These are phyloP conservation scores for Drosophila pegasa DNA, from an alignment of 2,888 invertebrate species.

Conservation along the genomic window DNA sequence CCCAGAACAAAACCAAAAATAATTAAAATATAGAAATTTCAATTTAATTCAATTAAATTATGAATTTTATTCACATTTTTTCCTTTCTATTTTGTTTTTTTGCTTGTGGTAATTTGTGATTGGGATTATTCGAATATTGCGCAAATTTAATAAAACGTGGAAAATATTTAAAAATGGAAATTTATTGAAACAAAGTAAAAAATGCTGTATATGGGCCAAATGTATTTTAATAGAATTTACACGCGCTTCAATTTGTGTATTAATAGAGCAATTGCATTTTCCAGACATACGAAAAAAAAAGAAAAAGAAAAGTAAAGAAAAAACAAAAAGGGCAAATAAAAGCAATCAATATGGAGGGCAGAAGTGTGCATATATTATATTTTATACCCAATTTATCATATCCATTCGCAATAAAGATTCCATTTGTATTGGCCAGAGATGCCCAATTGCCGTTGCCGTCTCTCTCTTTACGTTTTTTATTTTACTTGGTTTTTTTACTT, in stretches of 20 bases:
- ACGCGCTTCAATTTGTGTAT: conserved; percentile 5
- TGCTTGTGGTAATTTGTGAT: background rate
- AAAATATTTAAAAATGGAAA: background rate
- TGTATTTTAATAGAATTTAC: conserved; percentile 2
- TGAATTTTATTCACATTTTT: background rate
- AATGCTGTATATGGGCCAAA: background rate
- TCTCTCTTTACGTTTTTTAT: background rate
- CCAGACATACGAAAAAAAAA: background rate
- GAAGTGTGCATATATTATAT: conserved; percentile 10
- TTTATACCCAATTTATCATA: conserved; percentile 19
- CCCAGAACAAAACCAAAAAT: background rate
- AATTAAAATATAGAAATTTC: conserved; percentile 1
- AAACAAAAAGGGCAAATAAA: conserved; percentile 9
- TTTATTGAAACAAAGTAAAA: background rate
- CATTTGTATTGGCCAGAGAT: conserved; percentile 7
- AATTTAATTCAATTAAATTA: conserved; percentile 2
- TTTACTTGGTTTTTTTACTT: background rate
- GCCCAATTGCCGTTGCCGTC: conserved; percentile 16
- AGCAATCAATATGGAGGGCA: conserved; percentile 9
- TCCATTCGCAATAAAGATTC: conserved; percentile 14
- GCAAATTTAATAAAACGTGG: conserved; percentile 1
- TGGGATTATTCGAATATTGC: background rate
- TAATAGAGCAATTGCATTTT: conserved; percentile 9
- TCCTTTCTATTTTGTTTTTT: too few species aligned
- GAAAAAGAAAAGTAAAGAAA: background rate